A percentile compares a stretch with the other conserved stretches of the same genome.
Conservation (phyloP, 2,113 vertebrate species). For the Anguilla rostrata region DNA sequence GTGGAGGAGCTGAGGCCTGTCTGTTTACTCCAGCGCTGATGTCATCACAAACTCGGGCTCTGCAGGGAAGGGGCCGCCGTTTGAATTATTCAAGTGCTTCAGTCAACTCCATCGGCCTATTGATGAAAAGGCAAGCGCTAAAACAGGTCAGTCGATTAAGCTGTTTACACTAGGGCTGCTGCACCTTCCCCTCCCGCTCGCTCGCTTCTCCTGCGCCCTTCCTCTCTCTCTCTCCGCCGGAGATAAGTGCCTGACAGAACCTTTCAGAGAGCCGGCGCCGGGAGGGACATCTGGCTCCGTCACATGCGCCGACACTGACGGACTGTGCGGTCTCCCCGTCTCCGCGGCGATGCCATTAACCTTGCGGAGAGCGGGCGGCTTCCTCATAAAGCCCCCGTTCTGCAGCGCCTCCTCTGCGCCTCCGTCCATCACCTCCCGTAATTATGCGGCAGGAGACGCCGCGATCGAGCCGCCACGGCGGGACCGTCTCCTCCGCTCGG, state of each 20-base stretch:
- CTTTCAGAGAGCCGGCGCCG: slow-evolving; percentile 43
- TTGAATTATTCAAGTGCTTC: slow-evolving; percentile 85
- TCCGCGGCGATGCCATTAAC: slow-evolving; percentile 67
- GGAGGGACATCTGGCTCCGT: slow-evolving; percentile 65
- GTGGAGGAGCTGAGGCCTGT: slow-evolving; percentile 51
- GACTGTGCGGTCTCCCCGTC: slow-evolving; percentile 49
- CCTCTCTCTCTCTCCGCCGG: slow-evolving; percentile 49
- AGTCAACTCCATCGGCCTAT: slow-evolving; percentile 80
- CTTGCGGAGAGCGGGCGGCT: slow-evolving; percentile 47
- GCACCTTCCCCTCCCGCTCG: slow-evolving; percentile 53
- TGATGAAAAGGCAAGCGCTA: slow-evolving; percentile 84
- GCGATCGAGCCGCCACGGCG: not conserved
- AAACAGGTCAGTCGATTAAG: slow-evolving; percentile 87
- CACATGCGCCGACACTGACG: slow-evolving; percentile 60
- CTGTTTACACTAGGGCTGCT: slow-evolving; percentile 78
- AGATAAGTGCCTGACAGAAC: slow-evolving; percentile 66
- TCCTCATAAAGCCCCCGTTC: slow-evolving; percentile 41
- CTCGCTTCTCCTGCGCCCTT: slow-evolving; percentile 38
- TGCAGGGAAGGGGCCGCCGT: slow-evolving; percentile 80
- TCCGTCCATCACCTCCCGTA: slow-evolving; percentile 61
- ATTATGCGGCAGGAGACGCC: slow-evolving; percentile 45
- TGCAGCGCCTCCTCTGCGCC: slow-evolving; percentile 30
- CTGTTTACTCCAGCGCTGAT: slow-evolving; percentile 80
- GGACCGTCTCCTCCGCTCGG: not conserved
- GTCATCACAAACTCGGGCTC: slow-evolving; percentile 86